A percentile compares a stretch with the other conserved stretches of the same genome.
Conservation (phyloP, 2,113 vertebrate species). For the Illadopsis cleaveri region DNA sequence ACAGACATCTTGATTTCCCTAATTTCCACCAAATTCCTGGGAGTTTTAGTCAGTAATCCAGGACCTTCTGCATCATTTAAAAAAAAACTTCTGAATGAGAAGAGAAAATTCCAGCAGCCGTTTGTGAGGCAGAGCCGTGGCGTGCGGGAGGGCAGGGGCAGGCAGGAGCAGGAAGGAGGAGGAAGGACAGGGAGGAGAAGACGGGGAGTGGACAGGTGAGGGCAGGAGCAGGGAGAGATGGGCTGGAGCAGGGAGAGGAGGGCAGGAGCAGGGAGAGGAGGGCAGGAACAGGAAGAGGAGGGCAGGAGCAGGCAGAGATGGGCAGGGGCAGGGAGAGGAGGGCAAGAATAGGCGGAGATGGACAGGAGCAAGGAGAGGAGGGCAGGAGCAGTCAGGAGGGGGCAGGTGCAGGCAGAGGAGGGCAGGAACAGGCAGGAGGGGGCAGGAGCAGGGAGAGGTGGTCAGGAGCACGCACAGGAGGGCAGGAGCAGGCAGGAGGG, state of each 20-base stretch:
- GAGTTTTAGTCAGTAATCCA: not conserved
- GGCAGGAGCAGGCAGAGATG: no score
- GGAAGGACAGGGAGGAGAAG: not conserved
- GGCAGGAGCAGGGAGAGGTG: accelerated
- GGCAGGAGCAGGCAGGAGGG: not conserved
- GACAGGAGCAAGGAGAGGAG: accelerated
- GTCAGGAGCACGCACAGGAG: accelerated
- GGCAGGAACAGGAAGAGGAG: not conserved
- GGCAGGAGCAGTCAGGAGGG: not conserved
- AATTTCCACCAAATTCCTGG: not conserved
- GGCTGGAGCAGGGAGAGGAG: accelerated
- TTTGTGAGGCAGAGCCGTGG: not conserved
- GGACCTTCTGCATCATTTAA: not conserved
- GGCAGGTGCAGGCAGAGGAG: not conserved
- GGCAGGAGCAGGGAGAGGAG: not conserved
- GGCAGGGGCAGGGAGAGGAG: accelerated
- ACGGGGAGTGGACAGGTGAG: accelerated
- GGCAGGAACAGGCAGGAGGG: not conserved
- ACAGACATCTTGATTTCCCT: not conserved
- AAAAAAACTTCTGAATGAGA: not conserved
- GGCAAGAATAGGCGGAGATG: accelerated
- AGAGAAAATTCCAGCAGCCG: not conserved
- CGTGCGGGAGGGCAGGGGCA: not conserved
- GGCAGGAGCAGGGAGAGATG: not conserved
- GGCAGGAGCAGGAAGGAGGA: not conserved